These are phyloP conservation scores for Cynodonichthys magdalenae DNA, from an alignment of 2,797 vertebrate genomes.

Conservation along the genomic window DNA sequence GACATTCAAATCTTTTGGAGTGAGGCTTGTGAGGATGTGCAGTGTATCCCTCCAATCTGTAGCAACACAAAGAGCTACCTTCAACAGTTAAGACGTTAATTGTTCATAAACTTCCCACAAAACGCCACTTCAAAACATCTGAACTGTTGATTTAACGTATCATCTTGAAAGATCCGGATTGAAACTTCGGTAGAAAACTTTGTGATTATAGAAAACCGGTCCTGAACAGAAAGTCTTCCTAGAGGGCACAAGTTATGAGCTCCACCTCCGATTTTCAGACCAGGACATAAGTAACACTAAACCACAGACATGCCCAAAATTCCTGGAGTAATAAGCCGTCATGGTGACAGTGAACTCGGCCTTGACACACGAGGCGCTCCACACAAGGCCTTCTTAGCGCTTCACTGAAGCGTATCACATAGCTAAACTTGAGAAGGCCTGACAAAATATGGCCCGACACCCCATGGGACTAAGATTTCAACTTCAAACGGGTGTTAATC, in stretches of 20 bases:
- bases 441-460: conserved; percentile 53
- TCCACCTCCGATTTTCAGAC: conserved; percentile 52
- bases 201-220: conserved; percentile 16
- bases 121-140: too few species aligned
- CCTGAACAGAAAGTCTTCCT: conserved; percentile 36
- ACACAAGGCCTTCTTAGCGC: conserved; percentile 32
- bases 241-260: conserved; percentile 32
- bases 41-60: too few species aligned
- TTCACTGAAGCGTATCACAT: conserved; percentile 52
- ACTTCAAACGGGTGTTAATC: conserved; percentile 44
- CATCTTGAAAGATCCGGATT: too few species aligned
- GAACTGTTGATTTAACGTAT: too few species aligned
- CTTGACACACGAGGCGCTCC: conserved; percentile 58
- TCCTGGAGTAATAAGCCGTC: conserved; percentile 65
- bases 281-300: conserved; percentile 67
- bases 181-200: neutral
- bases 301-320: conserved; percentile 65
- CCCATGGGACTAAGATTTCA: conserved; percentile 34
- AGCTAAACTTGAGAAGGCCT: conserved; percentile 60
- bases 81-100: too few species aligned
- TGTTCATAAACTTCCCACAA: too few species aligned
- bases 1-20: too few species aligned
- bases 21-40: too few species aligned
- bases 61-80: too few species aligned
- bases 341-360: conserved; percentile 67